Evolutionary conservation across 2,113 vertebrate species (phyloP).

Genomic region (Paramisgurnus dabryanus): DNA sequence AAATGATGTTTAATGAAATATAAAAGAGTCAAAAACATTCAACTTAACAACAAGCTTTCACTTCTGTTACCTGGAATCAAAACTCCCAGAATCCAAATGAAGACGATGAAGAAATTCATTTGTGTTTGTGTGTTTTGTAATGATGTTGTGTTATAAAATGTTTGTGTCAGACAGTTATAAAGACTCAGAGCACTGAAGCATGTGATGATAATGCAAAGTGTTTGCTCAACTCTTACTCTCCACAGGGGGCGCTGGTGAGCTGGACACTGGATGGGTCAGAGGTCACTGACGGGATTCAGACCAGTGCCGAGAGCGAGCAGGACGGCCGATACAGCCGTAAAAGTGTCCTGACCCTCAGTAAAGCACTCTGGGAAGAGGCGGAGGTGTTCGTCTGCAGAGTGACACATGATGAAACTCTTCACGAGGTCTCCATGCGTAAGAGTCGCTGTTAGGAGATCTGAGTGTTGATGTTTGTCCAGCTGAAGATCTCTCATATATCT

Average conservation of each 20-base stretch:
- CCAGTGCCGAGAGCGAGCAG: slow-evolving; percentile 57
- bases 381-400: slow-evolving; percentile 50
- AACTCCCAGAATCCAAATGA: too few species aligned
- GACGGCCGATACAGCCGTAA: slow-evolving; percentile 51
- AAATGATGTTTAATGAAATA: too few species aligned
- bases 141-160: too few species aligned
- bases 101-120: too few species aligned
- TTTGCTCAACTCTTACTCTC: slow-evolving; percentile 51
- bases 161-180: too few species aligned
- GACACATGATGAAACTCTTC: slow-evolving; percentile 47
- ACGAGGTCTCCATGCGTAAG: slow-evolving; percentile 39
- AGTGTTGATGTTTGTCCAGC: slow-evolving; percentile 25
- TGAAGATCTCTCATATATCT: background rate
- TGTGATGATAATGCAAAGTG: background rate
- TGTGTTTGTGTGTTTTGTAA: too few species aligned
- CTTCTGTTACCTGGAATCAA: too few species aligned
- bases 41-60: too few species aligned
- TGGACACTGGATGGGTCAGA: slow-evolving; percentile 51
- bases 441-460: slow-evolving; percentile 51
- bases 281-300: slow-evolving; percentile 51
- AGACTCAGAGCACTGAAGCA: too few species aligned
- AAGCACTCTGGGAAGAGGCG: slow-evolving; percentile 46
- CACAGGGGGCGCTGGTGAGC: slow-evolving; percentile 5
- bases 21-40: too few species aligned
- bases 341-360: slow-evolving; percentile 54